A percentile compares a stretch with the other conserved stretches of the same genome.
Evolutionary conservation across 1,140 invertebrate genomes (phyloP).

Genomic region (Lanistes nyassanus): DNA sequence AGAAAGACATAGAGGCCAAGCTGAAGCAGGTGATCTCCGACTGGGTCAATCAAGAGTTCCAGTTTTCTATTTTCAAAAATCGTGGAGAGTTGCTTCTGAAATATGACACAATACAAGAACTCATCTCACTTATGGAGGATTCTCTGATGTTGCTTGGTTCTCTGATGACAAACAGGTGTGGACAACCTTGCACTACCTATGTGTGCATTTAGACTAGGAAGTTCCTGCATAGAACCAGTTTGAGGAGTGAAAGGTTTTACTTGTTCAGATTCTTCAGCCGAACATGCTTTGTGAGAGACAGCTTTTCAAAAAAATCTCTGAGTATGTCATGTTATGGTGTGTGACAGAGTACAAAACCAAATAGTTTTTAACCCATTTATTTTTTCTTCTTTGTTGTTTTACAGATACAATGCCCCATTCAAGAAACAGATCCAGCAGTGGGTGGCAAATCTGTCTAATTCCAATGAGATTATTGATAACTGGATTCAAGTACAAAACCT

Average conservation of each 20-base stretch:
- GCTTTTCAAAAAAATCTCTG: too few species aligned
- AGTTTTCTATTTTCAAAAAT: slow-evolving; percentile 94
- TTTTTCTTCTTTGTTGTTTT: background rate
- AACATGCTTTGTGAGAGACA: too few species aligned
- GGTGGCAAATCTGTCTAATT: slow-evolving; percentile 64
- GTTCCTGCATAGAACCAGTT: too few species aligned
- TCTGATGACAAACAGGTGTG: slow-evolving; percentile 81
- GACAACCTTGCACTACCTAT: slow-evolving; percentile 65
- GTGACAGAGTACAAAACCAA: too few species aligned
- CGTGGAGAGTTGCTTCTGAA: slow-evolving; percentile 89
- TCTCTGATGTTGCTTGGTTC: slow-evolving; percentile 94
- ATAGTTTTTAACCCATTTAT: too few species aligned
- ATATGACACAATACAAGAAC: slow-evolving; percentile 73
- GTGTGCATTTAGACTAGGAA: too few species aligned
- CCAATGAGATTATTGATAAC: slow-evolving; percentile 65
- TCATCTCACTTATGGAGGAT: slow-evolving; percentile 91
- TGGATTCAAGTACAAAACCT: slow-evolving; percentile 66
- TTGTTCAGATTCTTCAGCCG: too few species aligned
- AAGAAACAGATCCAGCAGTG: slow-evolving; percentile 66
- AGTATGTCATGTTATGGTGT: too few species aligned
- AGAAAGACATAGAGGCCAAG: slow-evolving; percentile 97
- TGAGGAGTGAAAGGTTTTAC: too few species aligned
- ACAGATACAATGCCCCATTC: slow-evolving; percentile 66
- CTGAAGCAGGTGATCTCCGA: slow-evolving; percentile 91
- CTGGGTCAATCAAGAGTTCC: slow-evolving; percentile 91